Base-by-base conservation (phyloP, 2,888 invertebrate genomes). In the Eristalinus sepulchralis region DNA sequence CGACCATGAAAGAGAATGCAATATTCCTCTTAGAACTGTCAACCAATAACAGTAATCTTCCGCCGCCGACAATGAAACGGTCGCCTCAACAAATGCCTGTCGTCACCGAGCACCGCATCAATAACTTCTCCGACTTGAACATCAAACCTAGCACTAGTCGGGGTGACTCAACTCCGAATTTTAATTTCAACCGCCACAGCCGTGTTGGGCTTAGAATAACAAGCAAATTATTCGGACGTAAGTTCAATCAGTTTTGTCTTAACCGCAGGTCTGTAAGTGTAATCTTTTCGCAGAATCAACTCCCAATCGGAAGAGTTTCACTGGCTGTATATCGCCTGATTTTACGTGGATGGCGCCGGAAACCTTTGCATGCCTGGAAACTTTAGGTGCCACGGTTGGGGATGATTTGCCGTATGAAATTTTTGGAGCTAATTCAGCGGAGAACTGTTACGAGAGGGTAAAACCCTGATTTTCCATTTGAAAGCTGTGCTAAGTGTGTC, bases 21-120 rank as follows among this genome's bases (percentile, higher is more conserved):
- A 95, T 98, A 92, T 99, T 99, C 91, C 93, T 99, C 11, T 93
- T 99, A 81, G 98, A 98, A 91, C 92, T 99, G 72, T 97, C 97
- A 0, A 97, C 97, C 86, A 95, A 96, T 0, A 89, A 89, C 20
- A 88, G 90, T 0, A 90, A 89, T 80, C 73, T 90, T 17, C 89
- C 90, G 3, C 83, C 88, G 13, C 86, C 88, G 2, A 31, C 87
- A 9, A 67, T 66, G 70, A 92, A 91, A 78, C 89, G 91, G 17
- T 92, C 92, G 11, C 92, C 92, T 0, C 91, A 91, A 79, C 91
- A 92, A 88, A 93, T 92, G 93, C 92, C 92, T 0, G 91, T 92
- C 17, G 92, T 93, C 2, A 90, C 91, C 2, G 92, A 93, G 75
- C 91, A 92, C 83, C 92, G 92, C 47, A 89, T 91, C 34, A 91